Percentiles rank a stretch among this genome's conserved stretches.
Evolutionary conservation across 2,797 vertebrate genomes (phyloP).

Genomic region (Malurus splendens): DNA sequence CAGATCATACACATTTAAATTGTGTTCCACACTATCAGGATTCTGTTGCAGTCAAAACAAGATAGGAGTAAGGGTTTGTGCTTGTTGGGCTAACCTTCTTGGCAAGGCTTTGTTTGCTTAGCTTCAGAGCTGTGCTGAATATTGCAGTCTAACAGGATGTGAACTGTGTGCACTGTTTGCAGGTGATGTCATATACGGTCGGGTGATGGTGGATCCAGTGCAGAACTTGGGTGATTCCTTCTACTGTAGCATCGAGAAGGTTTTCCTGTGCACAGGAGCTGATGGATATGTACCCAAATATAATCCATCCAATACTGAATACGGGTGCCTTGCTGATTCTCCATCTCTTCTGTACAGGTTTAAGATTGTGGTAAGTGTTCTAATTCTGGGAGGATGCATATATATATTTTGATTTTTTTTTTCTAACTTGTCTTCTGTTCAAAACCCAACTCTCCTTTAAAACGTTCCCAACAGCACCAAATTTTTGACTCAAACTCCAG

Average conservation of each 20-base stretch:
- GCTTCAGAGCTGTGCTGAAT: not conserved
- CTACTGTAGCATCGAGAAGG: constrained; percentile 92
- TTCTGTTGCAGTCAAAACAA: not conserved
- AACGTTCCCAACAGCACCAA: accelerated
- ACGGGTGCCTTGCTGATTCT: constrained; percentile 90
- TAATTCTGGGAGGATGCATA: not conserved
- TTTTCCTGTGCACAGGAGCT: constrained; percentile 90
- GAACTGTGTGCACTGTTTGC: not conserved
- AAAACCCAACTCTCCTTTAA: not conserved
- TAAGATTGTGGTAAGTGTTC: constrained; percentile 87
- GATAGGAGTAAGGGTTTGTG: not conserved
- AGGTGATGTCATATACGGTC: constrained; percentile 89
- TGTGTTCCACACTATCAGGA: not conserved
- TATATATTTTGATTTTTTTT: not conserved
- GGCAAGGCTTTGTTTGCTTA: not conserved
- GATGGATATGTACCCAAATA: constrained; percentile 95
- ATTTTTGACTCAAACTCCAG: not conserved
- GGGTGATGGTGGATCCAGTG: constrained; percentile 95
- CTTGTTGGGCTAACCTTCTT: not conserved
- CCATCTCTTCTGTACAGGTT: constrained; percentile 87
- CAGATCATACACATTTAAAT: not conserved
- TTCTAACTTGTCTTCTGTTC: not conserved
- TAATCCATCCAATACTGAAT: constrained; percentile 84
- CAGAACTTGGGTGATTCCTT: constrained; percentile 93
- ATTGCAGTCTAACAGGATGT: not conserved